Conservation (phyloP, 2,113 vertebrate genomes). For the Anarhynchus alexandrinus region DNA sequence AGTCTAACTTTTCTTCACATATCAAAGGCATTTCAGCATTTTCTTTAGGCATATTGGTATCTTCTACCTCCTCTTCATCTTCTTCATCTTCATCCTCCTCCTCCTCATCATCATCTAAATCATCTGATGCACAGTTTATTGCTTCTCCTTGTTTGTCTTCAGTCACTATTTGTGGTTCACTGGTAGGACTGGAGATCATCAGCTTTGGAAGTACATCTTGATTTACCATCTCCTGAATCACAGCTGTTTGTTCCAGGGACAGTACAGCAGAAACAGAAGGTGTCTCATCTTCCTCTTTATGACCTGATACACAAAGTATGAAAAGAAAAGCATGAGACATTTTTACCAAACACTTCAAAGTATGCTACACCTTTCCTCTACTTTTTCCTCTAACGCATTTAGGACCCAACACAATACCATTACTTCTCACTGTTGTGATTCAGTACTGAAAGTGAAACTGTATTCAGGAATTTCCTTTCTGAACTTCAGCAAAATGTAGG, state of each 20-base stretch:
- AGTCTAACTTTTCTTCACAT: slow-evolving; percentile 75
- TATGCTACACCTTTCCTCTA: neutral
- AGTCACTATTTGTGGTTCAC: slow-evolving; percentile 63
- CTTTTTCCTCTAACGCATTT: neutral
- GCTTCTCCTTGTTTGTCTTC: slow-evolving; percentile 61
- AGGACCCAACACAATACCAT: neutral
- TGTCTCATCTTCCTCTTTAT: slow-evolving; percentile 73
- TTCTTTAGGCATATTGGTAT: slow-evolving; percentile 45
- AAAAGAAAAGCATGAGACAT: neutral
- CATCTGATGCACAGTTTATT: slow-evolving; percentile 43
- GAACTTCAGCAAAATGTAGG: neutral
- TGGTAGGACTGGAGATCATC: slow-evolving; percentile 28
- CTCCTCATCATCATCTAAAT: slow-evolving; percentile 68
- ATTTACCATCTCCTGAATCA: slow-evolving; percentile 68
- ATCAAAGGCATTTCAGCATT: slow-evolving; percentile 53
- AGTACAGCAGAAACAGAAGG: slow-evolving; percentile 65
- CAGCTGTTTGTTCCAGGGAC: slow-evolving; percentile 73
- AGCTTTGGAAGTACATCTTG: slow-evolving; percentile 64
- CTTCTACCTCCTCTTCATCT: slow-evolving; percentile 69
- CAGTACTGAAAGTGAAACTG: neutral
- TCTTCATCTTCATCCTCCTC: slow-evolving; percentile 69
- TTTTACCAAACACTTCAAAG: neutral
- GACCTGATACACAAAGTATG: slow-evolving; percentile 65
- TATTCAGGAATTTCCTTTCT: neutral
- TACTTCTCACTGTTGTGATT: neutral